A percentile compares a stretch with the other conserved stretches of the same genome.
Evolutionary conservation across 2,797 vertebrate species (phyloP).

Genomic region (Acanthurus tractus): DNA sequence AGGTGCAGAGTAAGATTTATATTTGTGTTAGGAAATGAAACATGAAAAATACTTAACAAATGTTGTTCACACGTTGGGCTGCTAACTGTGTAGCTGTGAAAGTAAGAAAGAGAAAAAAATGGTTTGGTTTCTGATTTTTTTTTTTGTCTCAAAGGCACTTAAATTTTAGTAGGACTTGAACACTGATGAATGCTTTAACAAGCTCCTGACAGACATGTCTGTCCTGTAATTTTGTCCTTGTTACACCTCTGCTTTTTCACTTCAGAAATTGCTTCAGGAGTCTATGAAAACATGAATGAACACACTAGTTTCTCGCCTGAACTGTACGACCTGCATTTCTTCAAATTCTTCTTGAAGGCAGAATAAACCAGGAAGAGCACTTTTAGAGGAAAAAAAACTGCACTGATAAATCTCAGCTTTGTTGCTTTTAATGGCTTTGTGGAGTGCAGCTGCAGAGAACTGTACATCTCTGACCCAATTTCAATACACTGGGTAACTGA

Average conservation of each 20-base stretch:
- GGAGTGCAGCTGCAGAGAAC: neutral
- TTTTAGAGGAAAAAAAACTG: neutral
- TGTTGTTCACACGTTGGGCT: no score
- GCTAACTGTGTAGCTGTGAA: neutral
- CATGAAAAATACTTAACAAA: neutral
- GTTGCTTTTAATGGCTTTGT: slow-evolving; percentile 5
- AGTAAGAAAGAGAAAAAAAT: neutral
- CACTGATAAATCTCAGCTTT: slow-evolving; percentile 3
- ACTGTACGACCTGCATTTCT: neutral
- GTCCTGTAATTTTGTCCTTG: neutral
- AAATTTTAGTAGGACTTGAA: neutral
- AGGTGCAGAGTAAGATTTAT: neutral
- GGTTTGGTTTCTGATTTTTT: neutral
- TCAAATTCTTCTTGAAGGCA: neutral
- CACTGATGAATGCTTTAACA: neutral
- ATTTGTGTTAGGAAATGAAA: neutral
- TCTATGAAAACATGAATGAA: neutral
- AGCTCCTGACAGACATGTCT: neutral
- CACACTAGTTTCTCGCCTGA: neutral
- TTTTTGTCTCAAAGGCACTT: neutral
- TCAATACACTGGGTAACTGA: slow-evolving; percentile 9
- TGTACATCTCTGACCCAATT: slow-evolving; percentile 19
- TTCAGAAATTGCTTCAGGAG: neutral
- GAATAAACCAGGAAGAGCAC: neutral
- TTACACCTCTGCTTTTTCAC: neutral